Conservation (phyloP, 2,113 vertebrate species). For the Vicugna pacos region DNA sequence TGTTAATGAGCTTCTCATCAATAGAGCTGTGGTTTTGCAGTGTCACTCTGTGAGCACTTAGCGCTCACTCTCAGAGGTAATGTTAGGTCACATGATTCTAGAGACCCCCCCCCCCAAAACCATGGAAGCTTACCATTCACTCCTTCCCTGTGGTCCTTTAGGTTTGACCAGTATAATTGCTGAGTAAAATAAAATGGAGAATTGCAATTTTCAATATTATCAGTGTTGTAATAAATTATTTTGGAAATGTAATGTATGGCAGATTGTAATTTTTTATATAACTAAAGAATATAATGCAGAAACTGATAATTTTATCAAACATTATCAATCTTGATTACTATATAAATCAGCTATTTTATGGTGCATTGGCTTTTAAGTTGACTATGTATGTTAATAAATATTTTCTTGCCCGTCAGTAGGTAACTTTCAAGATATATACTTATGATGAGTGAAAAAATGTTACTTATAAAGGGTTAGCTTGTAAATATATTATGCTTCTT, state of each 20-base stretch:
- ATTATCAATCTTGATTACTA: constrained; percentile 8
- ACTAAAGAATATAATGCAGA: not conserved
- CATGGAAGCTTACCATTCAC: fast-evolving
- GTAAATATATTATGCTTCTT: not conserved
- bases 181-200: not conserved
- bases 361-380: not conserved
- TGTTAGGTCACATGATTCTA: not conserved
- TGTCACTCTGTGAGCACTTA: not conserved
- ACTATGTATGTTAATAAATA: not conserved
- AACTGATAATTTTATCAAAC: not conserved
- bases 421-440: constrained; percentile 15
- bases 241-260: not conserved
- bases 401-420: not conserved
- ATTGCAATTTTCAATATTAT: not conserved
- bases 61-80: not conserved
- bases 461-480: not conserved
- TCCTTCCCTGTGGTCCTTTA: not conserved
- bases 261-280: not conserved
- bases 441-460: not conserved
- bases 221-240: constrained; percentile 25
- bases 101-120: not conserved
- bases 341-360: not conserved
- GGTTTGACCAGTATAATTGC: not conserved
- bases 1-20: not conserved
- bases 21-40: not conserved